Base-by-base conservation (phyloP, 2,797 vertebrate genomes). In the Selene dorsalis region DNA sequence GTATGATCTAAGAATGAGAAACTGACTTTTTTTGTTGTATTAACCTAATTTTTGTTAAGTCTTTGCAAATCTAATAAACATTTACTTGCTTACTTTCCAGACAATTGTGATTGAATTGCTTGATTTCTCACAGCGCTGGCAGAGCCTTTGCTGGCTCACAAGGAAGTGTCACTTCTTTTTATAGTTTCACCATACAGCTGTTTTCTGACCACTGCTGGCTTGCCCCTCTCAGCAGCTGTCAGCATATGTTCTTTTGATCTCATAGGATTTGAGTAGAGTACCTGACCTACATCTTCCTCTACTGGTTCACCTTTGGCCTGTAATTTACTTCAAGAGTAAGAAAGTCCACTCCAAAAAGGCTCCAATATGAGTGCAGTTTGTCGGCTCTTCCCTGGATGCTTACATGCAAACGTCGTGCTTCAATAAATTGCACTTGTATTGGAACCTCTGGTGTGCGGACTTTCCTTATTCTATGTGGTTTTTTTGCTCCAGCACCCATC, bases 11-110 rank as follows among this genome's bases (percentile, higher is more conserved):
- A 93, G 87, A 92, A 87, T 85, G 77, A 89, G 53, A 87, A 69
- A 75, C 69, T 72, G 47, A 82, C 50, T 56, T 84, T 74, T 91
- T 94, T 94, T 95, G 87, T 94, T 93, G 91, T 94, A 92, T 95
- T 95, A 95, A 95, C 94, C 92, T 92, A 85, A 92, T 92, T 91
- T 92, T 94, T 93, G 91, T 82, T 93, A 92, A 91, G 90, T 92
- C 87, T 93, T 88, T 93, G 91, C 92, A 92, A 84, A 92, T 76
- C 85, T 92, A 95, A 96, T 95, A 95, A 96, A 95, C 77, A 93
- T 92, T 82, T 84, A 82, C 93, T 87, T 87, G 91, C 91, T 92
- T 91, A 89, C 86, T 89, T 91, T 87, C 80, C 84, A 90, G 69
- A 84, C 22, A 43, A 77, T 77, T 78, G 39, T 69, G 74, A 77